Conservation (phyloP, 2,888 invertebrate genomes). For the Campopleginae sp. region DNA sequence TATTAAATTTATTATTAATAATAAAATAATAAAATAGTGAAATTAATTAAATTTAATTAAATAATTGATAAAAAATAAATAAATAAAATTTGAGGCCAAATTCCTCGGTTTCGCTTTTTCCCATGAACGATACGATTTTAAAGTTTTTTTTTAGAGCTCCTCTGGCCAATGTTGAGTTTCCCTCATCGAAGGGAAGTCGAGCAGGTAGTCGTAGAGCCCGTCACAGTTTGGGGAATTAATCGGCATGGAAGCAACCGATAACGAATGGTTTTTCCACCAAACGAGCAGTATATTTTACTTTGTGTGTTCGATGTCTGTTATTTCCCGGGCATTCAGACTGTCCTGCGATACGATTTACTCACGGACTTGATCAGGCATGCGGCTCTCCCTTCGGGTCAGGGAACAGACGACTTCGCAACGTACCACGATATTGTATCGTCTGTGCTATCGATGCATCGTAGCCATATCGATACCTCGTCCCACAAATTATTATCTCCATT, state of each 20-base stretch:
- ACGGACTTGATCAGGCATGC: constrained; percentile 71
- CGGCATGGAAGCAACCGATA: constrained; percentile 80
- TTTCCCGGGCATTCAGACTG: constrained; percentile 76
- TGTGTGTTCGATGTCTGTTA: constrained; percentile 76
- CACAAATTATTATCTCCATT: constrained; percentile 11
- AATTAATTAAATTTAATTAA: background rate
- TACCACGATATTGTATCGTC: constrained; percentile 19
- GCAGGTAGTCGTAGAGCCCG: constrained; percentile 66
- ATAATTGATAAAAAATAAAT: background rate
- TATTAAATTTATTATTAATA: no score
- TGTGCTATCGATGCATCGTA: background rate
- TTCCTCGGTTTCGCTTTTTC: constrained; percentile 39
- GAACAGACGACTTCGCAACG: constrained; percentile 27
- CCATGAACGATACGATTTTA: constrained; percentile 61
- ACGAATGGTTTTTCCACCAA: constrained; percentile 78
- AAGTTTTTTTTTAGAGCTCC: constrained; percentile 40
- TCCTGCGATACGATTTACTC: constrained; percentile 75
- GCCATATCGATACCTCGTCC: background rate
- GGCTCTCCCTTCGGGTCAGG: constrained; percentile 5
- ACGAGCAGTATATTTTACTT: constrained; percentile 80
- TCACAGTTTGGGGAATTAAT: constrained; percentile 79
- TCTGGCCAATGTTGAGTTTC: constrained; percentile 1
- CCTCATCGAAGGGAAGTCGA: constrained; percentile 34
- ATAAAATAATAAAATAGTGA: background rate
- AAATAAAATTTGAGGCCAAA: constrained; percentile 3